A percentile compares a stretch with the other conserved stretches of the same genome.
phyloP scores from a whole-genome alignment of 2,113 vertebrate species.

The Paramormyrops kingsleyae region DNA sequence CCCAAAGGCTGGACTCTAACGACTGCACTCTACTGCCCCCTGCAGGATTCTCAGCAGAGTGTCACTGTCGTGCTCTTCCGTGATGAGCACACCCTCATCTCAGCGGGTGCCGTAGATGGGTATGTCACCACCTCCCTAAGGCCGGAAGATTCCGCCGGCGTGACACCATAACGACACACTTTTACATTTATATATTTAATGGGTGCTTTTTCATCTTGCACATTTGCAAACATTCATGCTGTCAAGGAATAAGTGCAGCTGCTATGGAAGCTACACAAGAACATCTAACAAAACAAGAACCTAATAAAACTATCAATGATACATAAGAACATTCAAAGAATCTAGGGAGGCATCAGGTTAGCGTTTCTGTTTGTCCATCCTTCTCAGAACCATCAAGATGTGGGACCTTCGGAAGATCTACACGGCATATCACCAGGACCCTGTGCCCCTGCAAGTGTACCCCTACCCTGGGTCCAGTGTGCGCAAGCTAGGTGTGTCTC shows the following conservation, averaged over 20 bases:
- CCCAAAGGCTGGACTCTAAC: background rate
- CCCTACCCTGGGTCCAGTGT: conserved; percentile 82
- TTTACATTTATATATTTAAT: background rate
- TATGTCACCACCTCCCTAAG: conserved; percentile 46
- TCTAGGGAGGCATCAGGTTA: background rate
- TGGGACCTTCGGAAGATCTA: conserved; percentile 97
- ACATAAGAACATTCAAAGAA: background rate
- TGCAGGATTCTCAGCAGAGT: conserved; percentile 88
- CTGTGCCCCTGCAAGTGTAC: conserved; percentile 68
- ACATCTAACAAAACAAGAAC: background rate
- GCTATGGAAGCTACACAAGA: background rate
- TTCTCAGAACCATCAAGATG: conserved; percentile 81
- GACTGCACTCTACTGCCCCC: background rate
- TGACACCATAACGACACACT: background rate
- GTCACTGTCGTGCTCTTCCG: conserved; percentile 92
- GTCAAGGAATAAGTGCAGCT: background rate
- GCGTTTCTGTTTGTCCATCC: conserved; percentile 13
- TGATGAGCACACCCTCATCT: conserved; percentile 84
- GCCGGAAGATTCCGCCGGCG: background rate
- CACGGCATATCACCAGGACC: conserved; percentile 68
- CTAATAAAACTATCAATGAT: background rate
- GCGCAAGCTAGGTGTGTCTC: conserved; percentile 76
- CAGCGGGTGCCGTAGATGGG: conserved; percentile 95
- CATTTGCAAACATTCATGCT: background rate
- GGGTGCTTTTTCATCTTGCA: background rate